These are phyloP conservation scores for Zalophus californianus DNA, from an alignment of 2,797 vertebrate species.

Conservation along the genomic window DNA sequence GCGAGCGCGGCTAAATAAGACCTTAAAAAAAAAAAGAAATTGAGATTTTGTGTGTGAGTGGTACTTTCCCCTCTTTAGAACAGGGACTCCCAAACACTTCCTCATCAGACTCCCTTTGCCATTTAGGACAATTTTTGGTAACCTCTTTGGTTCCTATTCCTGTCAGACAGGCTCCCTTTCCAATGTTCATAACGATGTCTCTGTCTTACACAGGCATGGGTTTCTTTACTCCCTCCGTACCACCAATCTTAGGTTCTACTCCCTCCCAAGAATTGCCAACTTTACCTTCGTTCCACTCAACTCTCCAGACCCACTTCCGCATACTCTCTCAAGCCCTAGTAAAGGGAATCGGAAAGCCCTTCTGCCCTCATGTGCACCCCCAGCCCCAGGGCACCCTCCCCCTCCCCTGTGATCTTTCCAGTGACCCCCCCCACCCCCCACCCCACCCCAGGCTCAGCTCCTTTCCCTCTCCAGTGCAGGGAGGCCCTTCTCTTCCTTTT, in stretches of 20 bases:
- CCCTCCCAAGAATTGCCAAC: neutral
- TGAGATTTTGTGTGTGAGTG: neutral
- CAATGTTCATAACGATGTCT: neutral
- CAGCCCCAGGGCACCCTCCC: fast-evolving
- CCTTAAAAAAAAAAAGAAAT: neutral
- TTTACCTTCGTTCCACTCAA: neutral
- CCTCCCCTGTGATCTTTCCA: neutral
- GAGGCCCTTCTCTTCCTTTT: neutral
- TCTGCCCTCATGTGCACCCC: neutral
- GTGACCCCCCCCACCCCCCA: neutral
- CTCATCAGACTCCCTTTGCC: neutral
- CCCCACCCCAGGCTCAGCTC: neutral
- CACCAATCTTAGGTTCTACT: neutral
- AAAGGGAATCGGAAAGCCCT: neutral
- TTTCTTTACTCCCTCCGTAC: neutral
- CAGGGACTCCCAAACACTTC: neutral
- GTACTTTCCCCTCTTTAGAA: neutral
- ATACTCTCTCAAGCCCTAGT: no score
- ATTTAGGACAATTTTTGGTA: neutral
- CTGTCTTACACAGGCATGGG: neutral
- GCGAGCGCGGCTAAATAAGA: no score
- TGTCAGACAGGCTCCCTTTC: neutral
- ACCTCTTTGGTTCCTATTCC: neutral
- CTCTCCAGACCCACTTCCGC: neutral
- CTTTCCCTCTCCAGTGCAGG: fast-evolving